phyloP scores from a whole-genome alignment of 1,140 invertebrate species.

The Cydia fagiglandana region DNA sequence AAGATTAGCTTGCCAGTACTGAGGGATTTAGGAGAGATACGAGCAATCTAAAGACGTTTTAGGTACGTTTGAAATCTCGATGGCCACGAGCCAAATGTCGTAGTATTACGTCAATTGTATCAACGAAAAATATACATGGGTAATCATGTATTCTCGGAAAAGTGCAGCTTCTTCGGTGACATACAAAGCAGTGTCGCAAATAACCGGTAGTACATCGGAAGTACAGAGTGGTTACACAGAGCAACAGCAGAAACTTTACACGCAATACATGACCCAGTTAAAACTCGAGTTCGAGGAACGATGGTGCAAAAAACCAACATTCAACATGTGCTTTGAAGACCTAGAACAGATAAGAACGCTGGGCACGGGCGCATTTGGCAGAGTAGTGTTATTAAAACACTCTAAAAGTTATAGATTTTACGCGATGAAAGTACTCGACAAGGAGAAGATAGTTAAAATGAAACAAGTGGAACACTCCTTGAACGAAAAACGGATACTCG shows the following conservation, averaged over 20 bases:
- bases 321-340: constrained; percentile 53
- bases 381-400: constrained; percentile 91
- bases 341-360: constrained; percentile 79
- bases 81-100: constrained; percentile 37
- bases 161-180: constrained; percentile 41
- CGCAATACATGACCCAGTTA: constrained; percentile 61
- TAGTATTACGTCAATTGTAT: constrained; percentile 35
- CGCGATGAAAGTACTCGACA: constrained; percentile 96
- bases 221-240: constrained; percentile 62
- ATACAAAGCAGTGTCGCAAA: constrained; percentile 45
- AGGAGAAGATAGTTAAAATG: constrained; percentile 90
- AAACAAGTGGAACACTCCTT: constrained; percentile 93
- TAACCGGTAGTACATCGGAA: constrained; percentile 40
- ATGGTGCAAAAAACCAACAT: constrained; percentile 57
- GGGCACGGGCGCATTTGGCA: constrained; percentile 94
- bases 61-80: constrained; percentile 36
- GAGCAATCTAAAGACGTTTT: background rate
- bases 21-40: background rate
- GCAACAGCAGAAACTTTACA: constrained; percentile 67
- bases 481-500: constrained; percentile 92
- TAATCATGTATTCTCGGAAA: constrained; percentile 52
- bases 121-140: constrained; percentile 42
- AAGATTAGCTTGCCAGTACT: constrained; percentile 20
- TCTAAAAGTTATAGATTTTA: constrained; percentile 82
- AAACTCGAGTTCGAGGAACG: constrained; percentile 64